Conservation (phyloP, 2,797 vertebrate species). For the Tokudaia tokunoshimensis region DNA sequence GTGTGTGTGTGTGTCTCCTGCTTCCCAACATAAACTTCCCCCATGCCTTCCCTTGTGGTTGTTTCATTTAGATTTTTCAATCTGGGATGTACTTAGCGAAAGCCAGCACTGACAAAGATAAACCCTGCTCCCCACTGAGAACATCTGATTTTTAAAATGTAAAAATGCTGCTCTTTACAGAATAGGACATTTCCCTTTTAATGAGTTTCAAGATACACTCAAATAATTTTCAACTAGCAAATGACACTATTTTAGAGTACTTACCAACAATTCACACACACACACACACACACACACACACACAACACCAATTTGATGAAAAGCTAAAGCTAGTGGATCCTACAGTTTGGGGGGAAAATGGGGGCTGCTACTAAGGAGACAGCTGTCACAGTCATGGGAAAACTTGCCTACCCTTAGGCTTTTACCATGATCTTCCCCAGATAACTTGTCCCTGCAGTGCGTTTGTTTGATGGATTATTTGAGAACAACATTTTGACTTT, state of each 20-base stretch:
- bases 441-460: background rate
- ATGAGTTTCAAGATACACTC: constrained; percentile 84
- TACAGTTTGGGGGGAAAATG: constrained; percentile 75
- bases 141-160: constrained; percentile 88
- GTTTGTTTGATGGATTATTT: constrained; percentile 1
- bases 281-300: background rate
- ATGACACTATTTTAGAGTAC: constrained; percentile 67
- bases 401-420: background rate
- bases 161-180: constrained; percentile 87
- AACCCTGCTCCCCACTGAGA: constrained; percentile 86
- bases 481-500: constrained; percentile 21
- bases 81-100: constrained; percentile 85
- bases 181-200: constrained; percentile 83
- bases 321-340: constrained; percentile 4
- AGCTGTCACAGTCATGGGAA: constrained; percentile 63
- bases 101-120: constrained; percentile 86
- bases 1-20: constrained; percentile 60
- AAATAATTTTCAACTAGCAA: constrained; percentile 79
- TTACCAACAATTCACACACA: constrained; percentile 67
- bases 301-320: constrained; percentile 49
- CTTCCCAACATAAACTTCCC: constrained; percentile 85
- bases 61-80: constrained; percentile 86
- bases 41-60: constrained; percentile 68
- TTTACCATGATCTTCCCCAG: background rate
- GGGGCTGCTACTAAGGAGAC: constrained; percentile 71